Evolutionary conservation across 2,797 vertebrate species (phyloP).

Genomic region (Phrynocephalus vlangalii): DNA sequence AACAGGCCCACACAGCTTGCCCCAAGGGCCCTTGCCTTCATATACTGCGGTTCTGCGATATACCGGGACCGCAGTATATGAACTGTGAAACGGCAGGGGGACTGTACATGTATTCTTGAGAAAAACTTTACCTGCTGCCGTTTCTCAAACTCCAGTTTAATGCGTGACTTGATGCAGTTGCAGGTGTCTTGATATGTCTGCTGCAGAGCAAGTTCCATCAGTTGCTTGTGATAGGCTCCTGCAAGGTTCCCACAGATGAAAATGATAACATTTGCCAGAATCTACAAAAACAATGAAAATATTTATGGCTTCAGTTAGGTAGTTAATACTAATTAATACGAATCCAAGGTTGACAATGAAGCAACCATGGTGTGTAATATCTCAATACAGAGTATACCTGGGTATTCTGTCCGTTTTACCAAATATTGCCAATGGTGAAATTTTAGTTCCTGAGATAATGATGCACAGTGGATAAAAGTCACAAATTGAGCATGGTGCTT

Average conservation of each 20-base stretch:
- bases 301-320: not conserved
- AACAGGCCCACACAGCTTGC: no score
- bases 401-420: no score
- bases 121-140: constrained; percentile 89
- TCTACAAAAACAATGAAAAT: constrained; percentile 76
- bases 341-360: no score
- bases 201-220: constrained; percentile 95
- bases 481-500: no score
- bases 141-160: constrained; percentile 98
- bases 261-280: constrained; percentile 95
- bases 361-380: no score
- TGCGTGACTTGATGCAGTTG: constrained; percentile 98
- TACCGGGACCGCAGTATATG: no score
- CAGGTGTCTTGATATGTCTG: constrained; percentile 97
- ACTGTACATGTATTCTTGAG: not conserved
- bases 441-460: no score
- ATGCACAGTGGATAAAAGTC: no score
- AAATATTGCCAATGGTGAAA: no score
- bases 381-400: no score
- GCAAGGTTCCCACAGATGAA: constrained; percentile 97
- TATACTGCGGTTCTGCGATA: no score
- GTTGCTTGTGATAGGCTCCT: constrained; percentile 95
- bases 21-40: no score
- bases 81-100: not conserved
- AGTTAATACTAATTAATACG: not conserved